phyloP scores from a whole-genome alignment of 2,797 vertebrate genomes.

The Myoxocephalus aenaeus region DNA sequence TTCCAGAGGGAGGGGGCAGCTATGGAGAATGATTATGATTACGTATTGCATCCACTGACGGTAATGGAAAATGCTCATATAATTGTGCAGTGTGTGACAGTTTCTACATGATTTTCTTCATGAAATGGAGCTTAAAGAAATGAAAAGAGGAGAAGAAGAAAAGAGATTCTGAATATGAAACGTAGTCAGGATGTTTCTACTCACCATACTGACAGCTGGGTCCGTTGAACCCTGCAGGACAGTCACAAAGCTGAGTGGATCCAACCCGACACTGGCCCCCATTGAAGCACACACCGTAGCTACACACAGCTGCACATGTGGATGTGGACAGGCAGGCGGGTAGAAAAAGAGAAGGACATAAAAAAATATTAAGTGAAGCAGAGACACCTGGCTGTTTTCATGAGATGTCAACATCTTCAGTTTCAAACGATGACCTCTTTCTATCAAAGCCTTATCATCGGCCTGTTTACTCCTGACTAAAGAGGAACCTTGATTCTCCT shows the following conservation, averaged over 20 bases:
- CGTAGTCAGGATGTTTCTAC: slow-evolving; percentile 49
- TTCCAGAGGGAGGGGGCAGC: too few species aligned
- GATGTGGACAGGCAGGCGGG: slow-evolving; percentile 38
- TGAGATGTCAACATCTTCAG: slow-evolving; percentile 53
- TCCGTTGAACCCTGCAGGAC: slow-evolving; percentile 88
- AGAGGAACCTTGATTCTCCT: slow-evolving; percentile 52
- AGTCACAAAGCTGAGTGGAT: slow-evolving; percentile 85
- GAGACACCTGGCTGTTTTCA: slow-evolving; percentile 65
- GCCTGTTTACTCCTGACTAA: slow-evolving; percentile 55
- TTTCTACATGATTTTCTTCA: slow-evolving; percentile 5
- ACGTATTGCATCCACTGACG: not conserved
- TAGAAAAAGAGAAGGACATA: slow-evolving; percentile 26
- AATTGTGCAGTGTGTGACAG: not conserved
- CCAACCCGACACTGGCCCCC: slow-evolving; percentile 85
- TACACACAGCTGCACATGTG: slow-evolving; percentile 82
- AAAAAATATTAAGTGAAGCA: slow-evolving; percentile 41
- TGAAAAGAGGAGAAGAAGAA: not conserved
- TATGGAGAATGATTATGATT: not conserved
- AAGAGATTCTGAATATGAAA: slow-evolving; percentile 6
- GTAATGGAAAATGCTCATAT: not conserved
- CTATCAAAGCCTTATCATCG: slow-evolving; percentile 58
- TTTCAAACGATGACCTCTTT: slow-evolving; percentile 60
- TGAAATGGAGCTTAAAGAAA: not conserved
- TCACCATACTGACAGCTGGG: slow-evolving; percentile 91
- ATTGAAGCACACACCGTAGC: slow-evolving; percentile 85